phyloP scores from a whole-genome alignment of 2,888 invertebrate species.

The Apotomis turbidana region DNA sequence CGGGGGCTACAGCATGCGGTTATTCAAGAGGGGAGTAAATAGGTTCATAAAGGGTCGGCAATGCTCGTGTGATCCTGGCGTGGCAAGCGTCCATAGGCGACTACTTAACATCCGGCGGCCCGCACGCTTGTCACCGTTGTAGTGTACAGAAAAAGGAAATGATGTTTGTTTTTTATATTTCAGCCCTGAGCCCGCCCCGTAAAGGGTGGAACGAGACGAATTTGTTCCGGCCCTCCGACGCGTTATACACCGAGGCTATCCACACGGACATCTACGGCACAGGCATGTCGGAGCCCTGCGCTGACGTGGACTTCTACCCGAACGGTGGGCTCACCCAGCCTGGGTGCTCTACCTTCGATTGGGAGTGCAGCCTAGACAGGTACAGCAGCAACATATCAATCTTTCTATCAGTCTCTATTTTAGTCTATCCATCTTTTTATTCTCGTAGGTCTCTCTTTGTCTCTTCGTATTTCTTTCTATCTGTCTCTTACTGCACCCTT shows the following conservation, averaged over 20 bases:
- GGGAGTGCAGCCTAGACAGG: slow-evolving; percentile 18
- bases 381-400: background rate
- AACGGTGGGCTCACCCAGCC: slow-evolving; percentile 59
- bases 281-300: slow-evolving; percentile 52
- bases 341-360: slow-evolving; percentile 48
- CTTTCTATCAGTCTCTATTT: too few species aligned
- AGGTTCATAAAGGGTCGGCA: too few species aligned
- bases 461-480: too few species aligned
- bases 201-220: slow-evolving; percentile 45
- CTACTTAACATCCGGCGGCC: too few species aligned
- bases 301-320: slow-evolving; percentile 60
- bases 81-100: too few species aligned
- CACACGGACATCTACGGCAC: slow-evolving; percentile 54
- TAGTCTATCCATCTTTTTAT: too few species aligned
- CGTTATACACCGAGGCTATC: slow-evolving; percentile 58
- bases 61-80: too few species aligned
- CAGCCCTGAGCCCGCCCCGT: slow-evolving; percentile 39
- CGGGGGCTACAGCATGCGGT: too few species aligned
- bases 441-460: too few species aligned
- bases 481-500: slow-evolving; percentile 8
- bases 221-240: slow-evolving; percentile 51
- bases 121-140: too few species aligned
- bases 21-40: too few species aligned
- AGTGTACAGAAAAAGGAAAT: too few species aligned
- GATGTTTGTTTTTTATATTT: background rate